Percentiles rank a stretch among this genome's conserved stretches.
phyloP scores from a whole-genome alignment of 92 coral and sea anemone genomes.

The Diadumene lineata region DNA sequence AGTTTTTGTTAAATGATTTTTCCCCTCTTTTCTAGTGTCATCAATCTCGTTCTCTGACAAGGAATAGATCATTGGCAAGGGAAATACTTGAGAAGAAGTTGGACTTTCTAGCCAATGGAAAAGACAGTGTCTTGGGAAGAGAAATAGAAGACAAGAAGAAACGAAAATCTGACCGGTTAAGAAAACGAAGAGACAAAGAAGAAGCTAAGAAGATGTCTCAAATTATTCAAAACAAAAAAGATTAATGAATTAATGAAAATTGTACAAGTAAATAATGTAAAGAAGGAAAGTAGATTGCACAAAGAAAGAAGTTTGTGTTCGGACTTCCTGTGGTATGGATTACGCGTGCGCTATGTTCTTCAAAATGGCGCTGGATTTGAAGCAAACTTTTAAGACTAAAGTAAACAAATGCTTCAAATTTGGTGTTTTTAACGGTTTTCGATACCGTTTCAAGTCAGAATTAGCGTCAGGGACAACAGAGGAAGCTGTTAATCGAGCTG shows the following conservation, averaged over 20 bases:
- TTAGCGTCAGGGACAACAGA: conserved; percentile 3
- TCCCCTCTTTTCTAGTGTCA: conserved; percentile 78
- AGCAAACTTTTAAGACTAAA: conserved; percentile 45
- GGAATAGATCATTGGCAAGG: conserved; percentile 87
- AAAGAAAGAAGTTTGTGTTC: background rate
- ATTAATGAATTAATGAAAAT: background rate
- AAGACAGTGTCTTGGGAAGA: conserved; percentile 68
- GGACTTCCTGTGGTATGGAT: conserved; percentile 38
- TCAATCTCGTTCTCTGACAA: conserved; percentile 82
- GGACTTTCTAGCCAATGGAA: conserved; percentile 81
- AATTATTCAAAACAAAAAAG: background rate
- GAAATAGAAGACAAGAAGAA: conserved; percentile 72
- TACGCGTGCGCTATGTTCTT: conserved; percentile 4
- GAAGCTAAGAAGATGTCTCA: conserved; percentile 26
- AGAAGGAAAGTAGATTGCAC: background rate
- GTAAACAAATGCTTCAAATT: conserved; percentile 59
- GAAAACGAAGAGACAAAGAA: conserved; percentile 74
- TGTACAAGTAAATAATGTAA: background rate
- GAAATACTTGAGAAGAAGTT: conserved; percentile 66
- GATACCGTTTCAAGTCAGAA: conserved; percentile 38
- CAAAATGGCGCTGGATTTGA: conserved; percentile 80
- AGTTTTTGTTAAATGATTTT: too few species aligned
- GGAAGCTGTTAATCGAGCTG: conserved; percentile 18
- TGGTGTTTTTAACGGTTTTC: conserved; percentile 62
- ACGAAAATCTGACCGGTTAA: conserved; percentile 77